phyloP scores from a whole-genome alignment of 1,140 invertebrate genomes.

The Aradophagus sp. region DNA sequence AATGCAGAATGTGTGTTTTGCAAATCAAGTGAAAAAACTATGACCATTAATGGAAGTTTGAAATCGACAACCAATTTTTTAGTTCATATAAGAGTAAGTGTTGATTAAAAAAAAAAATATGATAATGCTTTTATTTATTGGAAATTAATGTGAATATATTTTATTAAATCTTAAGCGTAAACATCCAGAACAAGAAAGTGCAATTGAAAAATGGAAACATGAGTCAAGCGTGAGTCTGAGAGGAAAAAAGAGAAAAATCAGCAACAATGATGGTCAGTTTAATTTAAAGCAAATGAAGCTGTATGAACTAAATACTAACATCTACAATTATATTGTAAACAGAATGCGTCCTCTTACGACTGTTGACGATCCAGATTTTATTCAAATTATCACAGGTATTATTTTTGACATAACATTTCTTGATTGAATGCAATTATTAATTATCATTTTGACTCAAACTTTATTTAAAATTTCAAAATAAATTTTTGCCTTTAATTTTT shows the following conservation, averaged over 20 bases:
- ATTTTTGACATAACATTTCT: not conserved
- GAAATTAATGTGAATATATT: not conserved
- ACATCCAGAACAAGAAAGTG: slow-evolving; percentile 2
- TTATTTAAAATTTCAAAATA: not conserved
- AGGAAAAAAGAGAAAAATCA: not conserved
- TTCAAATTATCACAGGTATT: slow-evolving; percentile 17
- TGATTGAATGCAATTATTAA: no score
- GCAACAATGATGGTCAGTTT: not conserved
- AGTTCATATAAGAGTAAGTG: slow-evolving; percentile 12
- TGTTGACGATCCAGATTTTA: slow-evolving; percentile 15
- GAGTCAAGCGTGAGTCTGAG: not conserved
- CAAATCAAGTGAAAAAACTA: slow-evolving; percentile 8
- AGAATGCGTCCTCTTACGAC: slow-evolving; percentile 10
- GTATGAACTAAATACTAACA: slow-evolving; percentile 6
- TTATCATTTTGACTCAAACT: not conserved
- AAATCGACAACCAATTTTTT: slow-evolving; percentile 20
- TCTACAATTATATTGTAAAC: slow-evolving; percentile 11
- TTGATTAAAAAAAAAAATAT: not conserved
- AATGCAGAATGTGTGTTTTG: slow-evolving; percentile 23
- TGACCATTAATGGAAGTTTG: slow-evolving; percentile 14
- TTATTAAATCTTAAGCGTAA: slow-evolving; percentile 7
- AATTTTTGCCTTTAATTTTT: not conserved
- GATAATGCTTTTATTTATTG: slow-evolving; percentile 3
- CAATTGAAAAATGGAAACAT: not conserved
- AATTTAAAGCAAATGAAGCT: slow-evolving; percentile 20